Evolutionary conservation across 1,140 invertebrate species (phyloP).

Genomic region (Aphidius gifuensis): DNA sequence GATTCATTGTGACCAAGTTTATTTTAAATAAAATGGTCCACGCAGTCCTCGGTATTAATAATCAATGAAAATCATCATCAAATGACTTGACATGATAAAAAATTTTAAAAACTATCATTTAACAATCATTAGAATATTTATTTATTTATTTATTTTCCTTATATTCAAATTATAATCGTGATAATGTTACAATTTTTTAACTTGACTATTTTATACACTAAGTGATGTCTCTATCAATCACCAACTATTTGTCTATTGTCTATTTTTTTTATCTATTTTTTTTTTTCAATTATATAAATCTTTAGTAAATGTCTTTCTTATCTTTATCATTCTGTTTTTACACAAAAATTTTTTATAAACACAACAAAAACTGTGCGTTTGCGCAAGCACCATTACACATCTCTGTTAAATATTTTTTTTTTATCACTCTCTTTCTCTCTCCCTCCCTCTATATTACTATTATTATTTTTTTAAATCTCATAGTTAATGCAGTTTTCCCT

Average conservation of each 20-base stretch:
- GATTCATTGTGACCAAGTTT: background rate
- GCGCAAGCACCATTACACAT: conserved; percentile 15
- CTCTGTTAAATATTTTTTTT: background rate
- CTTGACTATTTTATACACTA: too few species aligned
- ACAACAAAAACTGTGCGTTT: background rate
- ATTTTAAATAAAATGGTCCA: conserved; percentile 46
- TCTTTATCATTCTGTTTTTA: conserved; percentile 27
- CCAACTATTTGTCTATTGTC: too few species aligned
- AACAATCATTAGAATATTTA: background rate
- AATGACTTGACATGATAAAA: background rate
- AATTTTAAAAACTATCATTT: too few species aligned
- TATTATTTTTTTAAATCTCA: too few species aligned
- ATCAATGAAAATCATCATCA: background rate
- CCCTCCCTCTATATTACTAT: too few species aligned
- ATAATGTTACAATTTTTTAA: too few species aligned
- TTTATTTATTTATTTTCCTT: background rate
- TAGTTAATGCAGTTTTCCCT: too few species aligned
- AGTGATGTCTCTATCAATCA: too few species aligned
- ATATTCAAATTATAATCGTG: background rate
- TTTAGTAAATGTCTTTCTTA: background rate
- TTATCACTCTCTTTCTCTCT: too few species aligned
- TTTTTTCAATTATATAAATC: too few species aligned
- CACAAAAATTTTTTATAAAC: conserved; percentile 5
- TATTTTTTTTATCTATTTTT: too few species aligned
- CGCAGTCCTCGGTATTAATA: conserved; percentile 43